Evolutionary conservation across 2,888 invertebrate species (phyloP).

Genomic region (Drosophila bunnanda): DNA sequence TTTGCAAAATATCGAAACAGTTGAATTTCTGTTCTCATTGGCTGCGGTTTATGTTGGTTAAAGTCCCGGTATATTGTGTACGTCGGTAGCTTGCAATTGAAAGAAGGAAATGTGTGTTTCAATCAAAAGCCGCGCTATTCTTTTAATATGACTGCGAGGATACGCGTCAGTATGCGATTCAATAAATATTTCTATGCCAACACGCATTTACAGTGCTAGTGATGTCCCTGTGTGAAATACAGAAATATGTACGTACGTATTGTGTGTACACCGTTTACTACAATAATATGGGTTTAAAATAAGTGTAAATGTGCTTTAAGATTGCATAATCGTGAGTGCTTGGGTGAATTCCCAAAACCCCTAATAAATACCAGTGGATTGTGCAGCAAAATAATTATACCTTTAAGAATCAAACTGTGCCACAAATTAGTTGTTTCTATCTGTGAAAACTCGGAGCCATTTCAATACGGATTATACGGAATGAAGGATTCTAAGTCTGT

Average conservation of each 20-base stretch:
- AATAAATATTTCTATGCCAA: constrained; percentile 22
- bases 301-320: constrained; percentile 25
- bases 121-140: constrained; percentile 31
- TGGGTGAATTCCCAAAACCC: background rate
- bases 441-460: constrained; percentile 7
- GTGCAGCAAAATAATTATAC: constrained; percentile 6
- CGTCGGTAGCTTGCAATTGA: constrained; percentile 41
- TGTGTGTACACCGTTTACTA: constrained; percentile 1
- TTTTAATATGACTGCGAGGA: constrained; percentile 21
- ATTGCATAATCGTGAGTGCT: constrained; percentile 34
- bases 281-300: constrained; percentile 14
- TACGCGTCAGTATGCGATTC: constrained; percentile 26
- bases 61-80: constrained; percentile 27
- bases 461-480: constrained; percentile 29
- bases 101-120: constrained; percentile 43
- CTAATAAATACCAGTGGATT: constrained; percentile 21
- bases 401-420: background rate
- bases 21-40: constrained; percentile 55
- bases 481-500: constrained; percentile 4
- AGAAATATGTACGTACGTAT: constrained; percentile 31
- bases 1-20: constrained; percentile 24
- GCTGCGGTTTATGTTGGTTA: constrained; percentile 42
- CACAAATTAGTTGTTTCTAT: constrained; percentile 1
- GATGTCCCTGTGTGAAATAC: constrained; percentile 19
- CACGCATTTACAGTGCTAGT: constrained; percentile 27